phyloP scores from a whole-genome alignment of 1,140 invertebrate genomes.

The Charaxes varanes region DNA sequence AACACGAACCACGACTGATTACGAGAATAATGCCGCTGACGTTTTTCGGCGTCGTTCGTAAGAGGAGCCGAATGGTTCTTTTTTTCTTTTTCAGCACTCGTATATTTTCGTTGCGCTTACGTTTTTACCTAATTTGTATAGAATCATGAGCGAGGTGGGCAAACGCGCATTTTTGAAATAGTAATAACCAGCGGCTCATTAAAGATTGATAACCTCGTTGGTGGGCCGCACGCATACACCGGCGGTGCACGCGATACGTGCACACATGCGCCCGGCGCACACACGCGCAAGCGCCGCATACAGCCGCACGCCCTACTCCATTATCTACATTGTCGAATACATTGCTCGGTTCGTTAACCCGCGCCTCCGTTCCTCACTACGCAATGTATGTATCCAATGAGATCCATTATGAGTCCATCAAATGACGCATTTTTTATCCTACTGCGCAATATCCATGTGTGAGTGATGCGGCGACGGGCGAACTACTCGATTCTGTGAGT shows the following conservation, averaged over 20 bases:
- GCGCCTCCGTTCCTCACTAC: slow-evolving; percentile 20
- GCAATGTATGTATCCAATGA: slow-evolving; percentile 31
- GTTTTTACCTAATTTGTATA: slow-evolving; percentile 29
- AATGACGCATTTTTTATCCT: slow-evolving; percentile 14
- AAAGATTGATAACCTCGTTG: slow-evolving; percentile 67
- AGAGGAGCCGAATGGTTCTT: too few species aligned
- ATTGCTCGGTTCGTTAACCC: slow-evolving; percentile 25
- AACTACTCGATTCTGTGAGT: slow-evolving; percentile 13
- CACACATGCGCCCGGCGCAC: slow-evolving; percentile 24
- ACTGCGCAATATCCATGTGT: slow-evolving; percentile 13
- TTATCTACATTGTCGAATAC: slow-evolving; percentile 36
- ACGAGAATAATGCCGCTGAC: slow-evolving; percentile 13
- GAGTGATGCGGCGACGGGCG: slow-evolving; percentile 9
- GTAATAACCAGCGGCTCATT: slow-evolving; percentile 56
- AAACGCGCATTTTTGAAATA: slow-evolving; percentile 48
- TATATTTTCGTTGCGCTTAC: too few species aligned
- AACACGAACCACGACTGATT: slow-evolving; percentile 16
- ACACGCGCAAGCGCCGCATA: slow-evolving; percentile 25
- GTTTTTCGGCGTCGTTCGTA: too few species aligned
- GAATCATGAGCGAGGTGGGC: slow-evolving; percentile 36
- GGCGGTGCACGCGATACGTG: slow-evolving; percentile 14
- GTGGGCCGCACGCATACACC: slow-evolving; percentile 47
- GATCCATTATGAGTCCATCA: slow-evolving; percentile 25
- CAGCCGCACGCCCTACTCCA: slow-evolving; percentile 20
- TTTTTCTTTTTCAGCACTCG: too few species aligned